Evolutionary conservation across 2,888 invertebrate genomes (phyloP), one percentile per base, ranked within the genome.

Genomic region (Disparrhopalites patrizii): DNA sequence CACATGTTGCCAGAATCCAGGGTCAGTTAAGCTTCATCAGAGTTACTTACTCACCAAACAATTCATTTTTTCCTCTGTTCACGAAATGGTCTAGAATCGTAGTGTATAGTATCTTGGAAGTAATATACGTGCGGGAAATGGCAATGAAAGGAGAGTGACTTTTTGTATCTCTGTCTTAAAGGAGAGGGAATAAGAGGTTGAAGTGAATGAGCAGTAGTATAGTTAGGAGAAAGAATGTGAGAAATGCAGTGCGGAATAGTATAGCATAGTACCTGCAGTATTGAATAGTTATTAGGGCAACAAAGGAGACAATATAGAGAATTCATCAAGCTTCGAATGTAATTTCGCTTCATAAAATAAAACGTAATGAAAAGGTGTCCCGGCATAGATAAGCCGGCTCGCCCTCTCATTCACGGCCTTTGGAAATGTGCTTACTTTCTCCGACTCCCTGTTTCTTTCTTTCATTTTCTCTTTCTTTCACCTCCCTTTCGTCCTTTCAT

Each of bases 361-460:
- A 61, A 61, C 31, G 47, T 47, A 60, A 60, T 52, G 61, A 61
- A 61, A 61, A 61, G 52, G 61, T 61, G 61, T 52, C 61, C 61
- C 25, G 31, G 52, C 61, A 23, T 50, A 61, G 61, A 61, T 61
- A 61, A 61, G 61, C 61, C 38, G 25, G 27, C 20, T 28, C 36
- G 36, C n/a, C n/a, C n/a, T n/a, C n/a, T n/a, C n/a, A n/a, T n/a
- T n/a, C n/a, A n/a, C n/a, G n/a, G n/a, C 36, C 50, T 33, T 51
- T 50, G 47, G 30, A 58, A 58, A 58, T 25, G 18, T 13, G 27
- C 18, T 47, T 47, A 47, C 47, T 47, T 47, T 20, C 47, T 20
- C 47, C 25, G 23, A 23, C 47, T 47, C 47, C 20, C 43, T 43
- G n/a, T 43, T 20, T 43, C n/a, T 43, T n/a, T 15, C n/a, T 43